phyloP scores from a whole-genome alignment of 2,113 vertebrate genomes.

The Lichenostomus cassidix region DNA sequence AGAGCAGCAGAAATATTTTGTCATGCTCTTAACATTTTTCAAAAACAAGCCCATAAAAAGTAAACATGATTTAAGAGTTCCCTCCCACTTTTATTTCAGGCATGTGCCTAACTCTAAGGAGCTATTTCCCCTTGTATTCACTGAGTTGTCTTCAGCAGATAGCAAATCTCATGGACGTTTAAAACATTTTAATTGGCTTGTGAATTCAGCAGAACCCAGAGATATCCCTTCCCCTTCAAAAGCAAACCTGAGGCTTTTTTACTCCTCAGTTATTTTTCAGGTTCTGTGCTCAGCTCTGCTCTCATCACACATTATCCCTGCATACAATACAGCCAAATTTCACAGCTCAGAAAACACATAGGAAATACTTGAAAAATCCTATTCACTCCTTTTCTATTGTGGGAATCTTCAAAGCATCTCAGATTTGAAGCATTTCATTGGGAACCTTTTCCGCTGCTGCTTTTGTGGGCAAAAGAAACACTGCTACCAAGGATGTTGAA shows the following conservation, averaged over 20 bases:
- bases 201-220: conserved; percentile 14
- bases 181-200: conserved; percentile 12
- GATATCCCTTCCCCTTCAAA: background rate
- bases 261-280: background rate
- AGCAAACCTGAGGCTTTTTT: background rate
- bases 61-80: conserved; percentile 58
- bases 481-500: conserved; percentile 46
- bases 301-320: background rate
- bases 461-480: conserved; percentile 45
- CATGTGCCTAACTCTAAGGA: background rate
- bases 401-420: conserved; percentile 49
- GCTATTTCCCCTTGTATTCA: background rate
- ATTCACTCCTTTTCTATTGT: conserved; percentile 48
- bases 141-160: background rate
- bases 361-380: conserved; percentile 27
- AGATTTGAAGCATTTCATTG: conserved; percentile 43
- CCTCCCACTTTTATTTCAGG: background rate
- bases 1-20: conserved; percentile 70
- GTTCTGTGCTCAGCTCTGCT: background rate
- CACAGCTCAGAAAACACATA: conserved; percentile 35
- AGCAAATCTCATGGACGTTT: background rate
- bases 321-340: background rate
- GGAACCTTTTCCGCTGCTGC: conserved; percentile 48
- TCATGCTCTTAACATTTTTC: conserved; percentile 66
- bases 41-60: conserved; percentile 52